Percentiles rank a stretch among this genome's conserved stretches.
Conservation (phyloP, 2,113 vertebrate genomes). For the Catharus minimus region DNA sequence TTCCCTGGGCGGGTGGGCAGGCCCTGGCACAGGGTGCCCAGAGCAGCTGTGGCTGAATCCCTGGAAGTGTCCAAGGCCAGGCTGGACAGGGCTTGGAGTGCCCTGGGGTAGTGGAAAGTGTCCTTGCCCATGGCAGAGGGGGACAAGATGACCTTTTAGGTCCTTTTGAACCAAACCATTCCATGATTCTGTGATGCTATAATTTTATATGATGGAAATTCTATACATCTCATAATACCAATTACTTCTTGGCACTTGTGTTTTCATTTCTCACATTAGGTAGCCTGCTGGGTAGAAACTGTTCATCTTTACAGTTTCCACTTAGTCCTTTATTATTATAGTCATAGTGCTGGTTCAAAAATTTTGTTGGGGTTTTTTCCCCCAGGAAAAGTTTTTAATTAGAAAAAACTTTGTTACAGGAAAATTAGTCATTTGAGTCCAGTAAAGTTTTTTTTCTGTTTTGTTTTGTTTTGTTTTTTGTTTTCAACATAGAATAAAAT, state of each 20-base stretch:
- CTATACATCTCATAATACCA: not conserved
- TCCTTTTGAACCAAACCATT: not conserved
- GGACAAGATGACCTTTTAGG: rapidly evolving
- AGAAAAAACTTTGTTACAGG: not conserved
- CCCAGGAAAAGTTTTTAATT: not conserved
- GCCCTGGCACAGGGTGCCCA: not conserved
- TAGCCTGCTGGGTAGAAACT: not conserved
- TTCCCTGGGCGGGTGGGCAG: not conserved
- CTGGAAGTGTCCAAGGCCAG: not conserved
- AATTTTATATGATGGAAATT: not conserved
- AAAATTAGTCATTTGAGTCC: not conserved
- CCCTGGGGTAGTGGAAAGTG: not conserved
- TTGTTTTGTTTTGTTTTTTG: not conserved
- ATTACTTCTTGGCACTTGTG: not conserved
- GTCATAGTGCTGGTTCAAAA: not conserved
- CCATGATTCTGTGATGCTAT: not conserved
- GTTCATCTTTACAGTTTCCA: not conserved
- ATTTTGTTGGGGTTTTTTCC: not conserved
- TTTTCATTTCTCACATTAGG: not conserved
- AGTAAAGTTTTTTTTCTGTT: not conserved
- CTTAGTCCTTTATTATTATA: not conserved
- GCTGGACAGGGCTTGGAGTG: not conserved
- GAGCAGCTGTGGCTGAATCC: not conserved
- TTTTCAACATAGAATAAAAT: not conserved
- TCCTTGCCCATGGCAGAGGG: not conserved